These are phyloP conservation scores for Cantharis rufa DNA, from an alignment of 2,888 invertebrate species.

Conservation along the genomic window DNA sequence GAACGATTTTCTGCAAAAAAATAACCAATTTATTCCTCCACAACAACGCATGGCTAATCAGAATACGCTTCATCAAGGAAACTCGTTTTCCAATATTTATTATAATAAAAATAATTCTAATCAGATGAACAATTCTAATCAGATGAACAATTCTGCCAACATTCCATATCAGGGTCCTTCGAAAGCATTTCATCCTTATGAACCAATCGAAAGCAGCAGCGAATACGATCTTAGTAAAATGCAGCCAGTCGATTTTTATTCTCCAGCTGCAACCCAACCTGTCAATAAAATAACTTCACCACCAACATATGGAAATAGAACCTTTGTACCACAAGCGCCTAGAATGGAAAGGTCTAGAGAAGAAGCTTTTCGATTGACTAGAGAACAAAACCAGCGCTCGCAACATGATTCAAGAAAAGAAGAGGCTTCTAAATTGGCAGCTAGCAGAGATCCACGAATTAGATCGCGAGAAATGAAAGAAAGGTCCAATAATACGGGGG, in stretches of 20 bases:
- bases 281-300: slow-evolving; percentile 6
- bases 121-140: background rate
- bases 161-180: background rate
- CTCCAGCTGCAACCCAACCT: slow-evolving; percentile 1
- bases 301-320: slow-evolving; percentile 2
- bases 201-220: slow-evolving; percentile 13
- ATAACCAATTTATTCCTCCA: slow-evolving; percentile 3
- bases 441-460: slow-evolving; percentile 31
- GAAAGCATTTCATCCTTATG: slow-evolving; percentile 25
- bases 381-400: background rate
- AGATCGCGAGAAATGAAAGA: slow-evolving; percentile 11
- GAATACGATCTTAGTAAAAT: slow-evolving; percentile 33
- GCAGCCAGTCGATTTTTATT: slow-evolving; percentile 32
- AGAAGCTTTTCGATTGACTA: background rate
- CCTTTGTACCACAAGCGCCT: background rate
- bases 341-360: background rate
- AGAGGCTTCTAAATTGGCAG: slow-evolving; percentile 10
- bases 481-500: background rate
- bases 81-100: background rate
- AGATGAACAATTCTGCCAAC: background rate
- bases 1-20: background rate
- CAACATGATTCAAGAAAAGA: background rate
- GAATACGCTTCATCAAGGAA: background rate
- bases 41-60: background rate
- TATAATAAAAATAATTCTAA: background rate